Evolutionary conservation across 2,797 vertebrate genomes (phyloP), one percentile per base, ranked within the genome.

Genomic region (Girardinus metallicus): DNA sequence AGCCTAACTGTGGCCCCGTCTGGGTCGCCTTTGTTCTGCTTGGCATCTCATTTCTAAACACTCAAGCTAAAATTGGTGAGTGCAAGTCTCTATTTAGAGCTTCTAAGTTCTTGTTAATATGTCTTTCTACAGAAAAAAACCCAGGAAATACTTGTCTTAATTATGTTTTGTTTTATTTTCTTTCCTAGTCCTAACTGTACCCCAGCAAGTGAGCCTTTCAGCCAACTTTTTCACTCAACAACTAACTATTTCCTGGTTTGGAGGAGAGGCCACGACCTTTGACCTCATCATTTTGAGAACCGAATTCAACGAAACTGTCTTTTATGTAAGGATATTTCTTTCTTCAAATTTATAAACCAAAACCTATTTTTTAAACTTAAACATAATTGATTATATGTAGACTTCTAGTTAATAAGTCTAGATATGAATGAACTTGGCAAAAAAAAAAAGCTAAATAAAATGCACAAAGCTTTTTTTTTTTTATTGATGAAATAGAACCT

Each of bases 231-330:
- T 1, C 0, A 71, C 77, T 34, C 94, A 93, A 85, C 91, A 93
- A 21, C 86, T 96, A 2, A 87, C 84, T 51, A 83, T 96, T 76
- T 94, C 94, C 64, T 96, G 96, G 96, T 66, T 80, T 29, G 94
- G 94, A 74, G 92, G 94, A 80, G 66, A 49, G 12, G 84, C 86
- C 5, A 78, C 87, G 1, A 85, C 87, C 9, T 95, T 95, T 81
- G 96, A 96, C 86, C 71, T 96, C 62, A 83, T 95, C 82, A 94
- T 96, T 79, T 89, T 93, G 26, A 92, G 93, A 87, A 95, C 94
- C 31, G 96, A 96, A 81, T 60, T 95, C 47, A 94, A 92, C 85
- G 83, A 93, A 79, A 94, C 86, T 0, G 88, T 94, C 73, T 91
- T 95, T 75, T 93, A 94, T 1, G 96, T 96, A 90, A 95, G 96